phyloP scores from a whole-genome alignment of 53 echinoderm and acorn worm species.

The Paelopatides confundens region DNA sequence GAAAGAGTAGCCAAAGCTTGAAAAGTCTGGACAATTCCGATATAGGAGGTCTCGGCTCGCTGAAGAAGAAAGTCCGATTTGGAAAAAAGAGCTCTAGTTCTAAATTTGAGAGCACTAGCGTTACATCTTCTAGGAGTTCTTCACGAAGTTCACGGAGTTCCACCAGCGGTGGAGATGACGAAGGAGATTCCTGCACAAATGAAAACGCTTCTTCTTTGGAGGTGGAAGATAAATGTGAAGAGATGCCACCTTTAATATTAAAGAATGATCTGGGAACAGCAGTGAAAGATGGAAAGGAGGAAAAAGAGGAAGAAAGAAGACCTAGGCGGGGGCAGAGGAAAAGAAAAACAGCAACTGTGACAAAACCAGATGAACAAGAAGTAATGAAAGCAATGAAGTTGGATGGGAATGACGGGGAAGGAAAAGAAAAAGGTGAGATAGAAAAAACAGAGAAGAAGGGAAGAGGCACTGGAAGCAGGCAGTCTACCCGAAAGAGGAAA shows the following conservation, averaged over 20 bases:
- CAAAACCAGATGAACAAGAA: conserved; percentile 34
- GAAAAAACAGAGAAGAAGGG: conserved; percentile 7
- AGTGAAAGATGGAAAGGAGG: background rate
- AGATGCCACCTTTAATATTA: background rate
- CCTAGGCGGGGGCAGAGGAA: background rate
- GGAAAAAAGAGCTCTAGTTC: background rate
- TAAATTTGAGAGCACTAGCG: background rate
- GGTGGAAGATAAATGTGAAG: background rate
- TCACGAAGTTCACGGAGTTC: conserved; percentile 28
- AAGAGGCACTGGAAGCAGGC: background rate
- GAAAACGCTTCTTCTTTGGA: background rate
- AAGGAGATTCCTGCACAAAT: background rate
- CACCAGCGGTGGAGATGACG: background rate
- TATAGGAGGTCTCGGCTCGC: background rate
- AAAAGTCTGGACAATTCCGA: background rate
- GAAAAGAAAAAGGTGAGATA: background rate
- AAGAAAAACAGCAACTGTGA: background rate
- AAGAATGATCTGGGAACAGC: background rate
- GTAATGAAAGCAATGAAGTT: background rate
- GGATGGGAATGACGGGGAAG: background rate
- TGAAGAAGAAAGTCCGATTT: conserved; percentile 43
- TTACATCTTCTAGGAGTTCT: conserved; percentile 5
- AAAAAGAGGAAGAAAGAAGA: background rate
- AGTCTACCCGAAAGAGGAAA: conserved; percentile 11
- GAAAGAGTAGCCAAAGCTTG: conserved; percentile 6